Conservation (phyloP, 2,888 invertebrate genomes). For the Meteorus cinctellus region DNA sequence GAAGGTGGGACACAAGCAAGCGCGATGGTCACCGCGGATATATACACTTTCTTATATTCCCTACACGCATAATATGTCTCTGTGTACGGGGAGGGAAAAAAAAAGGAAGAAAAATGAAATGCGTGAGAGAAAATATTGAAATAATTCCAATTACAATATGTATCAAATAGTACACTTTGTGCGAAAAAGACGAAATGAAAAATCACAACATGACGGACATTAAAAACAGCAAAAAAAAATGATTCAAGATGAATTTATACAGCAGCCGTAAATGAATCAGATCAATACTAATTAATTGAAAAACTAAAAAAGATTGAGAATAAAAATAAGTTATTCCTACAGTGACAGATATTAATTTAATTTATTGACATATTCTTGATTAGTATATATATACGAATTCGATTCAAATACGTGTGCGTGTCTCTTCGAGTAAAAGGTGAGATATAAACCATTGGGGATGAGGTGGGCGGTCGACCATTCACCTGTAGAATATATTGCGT, state of each 20-base stretch:
- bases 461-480: slow-evolving; percentile 34
- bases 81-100: neutral
- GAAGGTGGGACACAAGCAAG: neutral
- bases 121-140: neutral
- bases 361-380: neutral
- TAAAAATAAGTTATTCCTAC: neutral
- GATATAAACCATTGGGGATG: slow-evolving; percentile 24
- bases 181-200: neutral
- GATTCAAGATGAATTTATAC: neutral
- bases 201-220: neutral
- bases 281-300: neutral
- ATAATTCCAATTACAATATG: neutral
- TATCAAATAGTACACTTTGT: neutral
- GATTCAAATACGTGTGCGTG: slow-evolving; percentile 5
- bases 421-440: slow-evolving; percentile 26
- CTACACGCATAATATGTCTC: slow-evolving; percentile 26
- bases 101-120: slow-evolving; percentile 12
- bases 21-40: neutral
- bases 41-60: slow-evolving; percentile 30
- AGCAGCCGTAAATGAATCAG: neutral
- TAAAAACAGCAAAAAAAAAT: neutral
- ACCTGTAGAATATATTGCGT: slow-evolving; percentile 55
- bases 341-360: slow-evolving; percentile 9
- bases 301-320: neutral
- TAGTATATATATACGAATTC: neutral